Evolutionary conservation across 2,797 vertebrate species (phyloP).

Genomic region (Gymnoscopelus braueri): DNA sequence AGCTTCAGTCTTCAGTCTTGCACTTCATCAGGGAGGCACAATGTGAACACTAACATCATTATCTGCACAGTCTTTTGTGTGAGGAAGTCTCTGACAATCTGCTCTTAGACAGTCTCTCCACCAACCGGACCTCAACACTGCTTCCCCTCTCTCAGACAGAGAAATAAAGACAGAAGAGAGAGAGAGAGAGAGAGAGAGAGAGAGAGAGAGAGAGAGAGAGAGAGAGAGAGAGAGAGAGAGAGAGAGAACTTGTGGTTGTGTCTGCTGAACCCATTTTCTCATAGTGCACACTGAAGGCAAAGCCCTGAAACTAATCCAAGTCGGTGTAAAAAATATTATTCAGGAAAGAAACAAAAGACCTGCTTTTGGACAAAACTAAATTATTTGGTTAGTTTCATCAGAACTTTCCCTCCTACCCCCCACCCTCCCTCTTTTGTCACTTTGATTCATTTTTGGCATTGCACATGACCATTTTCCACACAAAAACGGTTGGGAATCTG

Average conservation of each 20-base stretch:
- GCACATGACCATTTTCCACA: constrained; percentile 75
- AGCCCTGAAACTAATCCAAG: constrained; percentile 70
- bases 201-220: constrained; percentile 32
- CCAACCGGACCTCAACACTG: constrained; percentile 28
- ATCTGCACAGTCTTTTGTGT: constrained; percentile 48
- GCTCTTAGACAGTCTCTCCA: constrained; percentile 52
- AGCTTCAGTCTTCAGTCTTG: constrained; percentile 40
- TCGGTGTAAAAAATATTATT: constrained; percentile 74
- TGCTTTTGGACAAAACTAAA: constrained; percentile 59
- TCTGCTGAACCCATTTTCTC: constrained; percentile 81
- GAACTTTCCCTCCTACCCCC: constrained; percentile 68
- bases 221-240: constrained; percentile 23
- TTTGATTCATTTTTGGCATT: constrained; percentile 80
- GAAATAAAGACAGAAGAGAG: constrained; percentile 33
- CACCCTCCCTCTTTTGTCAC: constrained; percentile 72
- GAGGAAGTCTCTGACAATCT: constrained; percentile 44
- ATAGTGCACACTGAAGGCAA: constrained; percentile 75
- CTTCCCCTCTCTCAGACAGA: constrained; percentile 36
- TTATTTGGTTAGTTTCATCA: constrained; percentile 77
- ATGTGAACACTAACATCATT: constrained; percentile 57
- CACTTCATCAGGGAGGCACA: constrained; percentile 40
- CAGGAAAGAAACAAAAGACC: constrained; percentile 80
- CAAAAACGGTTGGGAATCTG: constrained; percentile 75
- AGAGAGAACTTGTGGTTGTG: constrained; percentile 67
- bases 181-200: constrained; percentile 23